These are phyloP conservation scores for Phoenicopterus ruber DNA, from an alignment of 2,113 vertebrate genomes.

Conservation along the genomic window DNA sequence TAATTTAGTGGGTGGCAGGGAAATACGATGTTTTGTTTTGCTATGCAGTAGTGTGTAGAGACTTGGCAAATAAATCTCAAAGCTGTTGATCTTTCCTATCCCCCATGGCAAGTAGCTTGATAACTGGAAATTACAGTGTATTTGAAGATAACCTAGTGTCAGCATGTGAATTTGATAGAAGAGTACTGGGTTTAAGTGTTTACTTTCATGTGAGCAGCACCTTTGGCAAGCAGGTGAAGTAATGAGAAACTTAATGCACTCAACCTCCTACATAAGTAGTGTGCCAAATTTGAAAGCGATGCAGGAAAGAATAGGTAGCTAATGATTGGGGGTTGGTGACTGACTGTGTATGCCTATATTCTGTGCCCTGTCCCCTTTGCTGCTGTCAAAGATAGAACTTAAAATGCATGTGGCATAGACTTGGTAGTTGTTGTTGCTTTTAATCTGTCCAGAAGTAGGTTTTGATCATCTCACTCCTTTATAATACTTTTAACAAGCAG, in stretches of 20 bases:
- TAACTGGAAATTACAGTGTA: background rate
- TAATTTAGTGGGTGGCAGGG: conserved; percentile 32
- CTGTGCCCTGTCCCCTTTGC: background rate
- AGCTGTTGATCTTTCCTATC: background rate
- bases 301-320: background rate
- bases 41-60: background rate
- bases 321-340: background rate
- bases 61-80: background rate
- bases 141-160: background rate
- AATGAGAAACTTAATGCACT: background rate
- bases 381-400: background rate
- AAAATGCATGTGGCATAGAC: accelerated
- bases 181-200: background rate
- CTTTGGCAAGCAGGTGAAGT: background rate
- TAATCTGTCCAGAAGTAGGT: background rate
- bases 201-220: background rate
- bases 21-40: background rate
- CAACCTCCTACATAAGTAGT: background rate
- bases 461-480: background rate
- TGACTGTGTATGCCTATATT: accelerated
- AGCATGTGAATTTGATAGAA: background rate
- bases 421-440: background rate
- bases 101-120: background rate
- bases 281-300: background rate
- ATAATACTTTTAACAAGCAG: background rate